These are phyloP conservation scores for Procambarus clarkii DNA, from an alignment of 1,140 invertebrate species.

Conservation along the genomic window DNA sequence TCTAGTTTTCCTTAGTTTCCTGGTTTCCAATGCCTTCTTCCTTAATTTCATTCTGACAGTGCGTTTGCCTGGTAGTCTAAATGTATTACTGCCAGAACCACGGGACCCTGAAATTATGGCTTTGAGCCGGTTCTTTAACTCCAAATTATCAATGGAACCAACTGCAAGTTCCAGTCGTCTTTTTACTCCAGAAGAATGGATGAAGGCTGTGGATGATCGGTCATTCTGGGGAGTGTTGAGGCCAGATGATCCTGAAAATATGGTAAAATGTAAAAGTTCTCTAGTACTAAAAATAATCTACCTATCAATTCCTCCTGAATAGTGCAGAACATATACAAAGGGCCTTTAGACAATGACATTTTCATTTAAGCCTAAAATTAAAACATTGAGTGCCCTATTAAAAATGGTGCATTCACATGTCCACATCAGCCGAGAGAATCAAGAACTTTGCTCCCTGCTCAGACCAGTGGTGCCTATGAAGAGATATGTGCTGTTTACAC, in stretches of 20 bases:
- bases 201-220: background rate
- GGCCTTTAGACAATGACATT: too few relatives aligned
- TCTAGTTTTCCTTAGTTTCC: slow-evolving; percentile 38
- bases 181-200: slow-evolving; percentile 60
- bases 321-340: too few relatives aligned
- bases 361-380: too few relatives aligned
- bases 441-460: too few relatives aligned
- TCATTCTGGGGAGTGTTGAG: slow-evolving; percentile 51
- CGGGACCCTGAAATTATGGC: slow-evolving; percentile 61
- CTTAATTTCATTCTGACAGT: slow-evolving; percentile 50
- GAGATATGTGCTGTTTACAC: too few relatives aligned
- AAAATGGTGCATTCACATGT: too few relatives aligned
- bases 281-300: too few relatives aligned
- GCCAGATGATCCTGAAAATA: slow-evolving; percentile 56
- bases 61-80: background rate
- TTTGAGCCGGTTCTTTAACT: slow-evolving; percentile 67
- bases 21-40: slow-evolving; percentile 52
- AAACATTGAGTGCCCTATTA: too few relatives aligned
- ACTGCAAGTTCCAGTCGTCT: slow-evolving; percentile 62
- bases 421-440: too few relatives aligned
- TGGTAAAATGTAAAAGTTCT: background rate
- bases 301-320: too few relatives aligned
- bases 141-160: slow-evolving; percentile 61
- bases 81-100: background rate
- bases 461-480: too few relatives aligned